A percentile compares a stretch with the other conserved stretches of the same genome.
These are phyloP conservation scores for Leptoclinus maculatus DNA, from an alignment of 2,797 vertebrate genomes.

Conservation along the genomic window DNA sequence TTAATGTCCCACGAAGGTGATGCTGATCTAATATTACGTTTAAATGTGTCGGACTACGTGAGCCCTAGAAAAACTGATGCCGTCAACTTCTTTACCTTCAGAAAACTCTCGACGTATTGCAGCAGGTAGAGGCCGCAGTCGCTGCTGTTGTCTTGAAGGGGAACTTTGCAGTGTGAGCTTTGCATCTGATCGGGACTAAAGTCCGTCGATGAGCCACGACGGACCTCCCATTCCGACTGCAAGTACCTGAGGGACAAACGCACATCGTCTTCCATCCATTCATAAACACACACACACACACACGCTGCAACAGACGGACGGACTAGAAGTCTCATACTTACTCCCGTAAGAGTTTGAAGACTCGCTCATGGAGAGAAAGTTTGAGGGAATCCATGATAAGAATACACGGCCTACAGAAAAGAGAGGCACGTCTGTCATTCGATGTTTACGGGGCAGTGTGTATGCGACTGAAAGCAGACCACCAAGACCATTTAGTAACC, in stretches of 20 bases:
- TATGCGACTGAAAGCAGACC: not conserved
- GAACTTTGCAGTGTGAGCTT: constrained; percentile 89
- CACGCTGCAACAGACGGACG: not conserved
- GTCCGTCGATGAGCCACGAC: constrained; percentile 84
- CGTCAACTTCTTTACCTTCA: constrained; percentile 84
- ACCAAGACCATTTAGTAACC: not conserved
- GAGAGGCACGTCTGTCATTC: not conserved
- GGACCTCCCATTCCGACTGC: constrained; percentile 93
- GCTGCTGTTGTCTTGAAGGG: constrained; percentile 96
- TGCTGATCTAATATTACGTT: not conserved
- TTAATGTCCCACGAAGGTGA: not conserved
- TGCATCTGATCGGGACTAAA: constrained; percentile 91
- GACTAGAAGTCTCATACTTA: constrained; percentile 81
- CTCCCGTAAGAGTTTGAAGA: constrained; percentile 94
- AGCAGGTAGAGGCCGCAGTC: constrained; percentile 97
- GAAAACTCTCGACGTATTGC: constrained; percentile 95
- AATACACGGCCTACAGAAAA: constrained; percentile 91
- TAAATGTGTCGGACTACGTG: not conserved
- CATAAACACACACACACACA: not conserved
- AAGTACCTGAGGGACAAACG: constrained; percentile 88
- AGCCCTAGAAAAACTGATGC: not conserved
- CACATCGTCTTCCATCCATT: not conserved
- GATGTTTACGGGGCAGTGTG: not conserved
- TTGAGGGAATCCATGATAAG: constrained; percentile 97
- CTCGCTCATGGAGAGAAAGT: constrained; percentile 89